Evolutionary conservation across 1,140 invertebrate species (phyloP), one percentile per base, ranked within the genome.

Genomic region (Camponotus floridanus): DNA sequence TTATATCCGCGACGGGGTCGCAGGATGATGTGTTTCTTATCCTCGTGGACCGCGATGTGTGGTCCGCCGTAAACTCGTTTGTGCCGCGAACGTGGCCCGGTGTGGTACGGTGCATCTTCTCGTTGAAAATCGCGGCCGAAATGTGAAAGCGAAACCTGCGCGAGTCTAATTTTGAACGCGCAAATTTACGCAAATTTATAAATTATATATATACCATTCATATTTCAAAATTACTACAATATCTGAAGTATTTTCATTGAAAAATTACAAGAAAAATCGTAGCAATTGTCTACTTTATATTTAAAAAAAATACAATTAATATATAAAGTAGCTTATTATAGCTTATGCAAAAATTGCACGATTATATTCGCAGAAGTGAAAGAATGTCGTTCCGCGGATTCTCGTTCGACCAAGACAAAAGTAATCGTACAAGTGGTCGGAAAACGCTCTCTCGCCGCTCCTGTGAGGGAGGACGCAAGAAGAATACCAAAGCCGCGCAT

Each of bases 21-120:
- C 78, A 64, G 80, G 76, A 87, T 81, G 88, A 91, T 88, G 80
- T 80, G 86, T 88, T 76, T 87, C 85, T 92, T 88, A 86, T 88
- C 91, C 89, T 59, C 59, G 36, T 3, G 36, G 57, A 26, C 26
- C 87, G 62, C 68, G 81, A 89, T 91, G 91, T 91, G 91, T 91
- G 91, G 90, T 91, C 91, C 85, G 73, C 64, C 36, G 81, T 76
- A 64, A 83, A 89, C 62, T 36, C 79, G 68, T 73, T 26, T n/a
- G 51, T n/a, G 21, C 45, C 13, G 57, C 42, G 61, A 21, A 15
- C 39, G 15, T 45, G 51, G 0, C 7, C 26, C 67, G 39, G 6
- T 39, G 70, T 45, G 33, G 62, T 42, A 42, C 62, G 81, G 26
- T 33, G 68, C 26, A 18, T 73, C 68, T 31, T 42, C 78, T 74